Evolutionary conservation across 2,888 invertebrate genomes (phyloP), one percentile per base, ranked within the genome.

Genomic region (Oligia strigilis): DNA sequence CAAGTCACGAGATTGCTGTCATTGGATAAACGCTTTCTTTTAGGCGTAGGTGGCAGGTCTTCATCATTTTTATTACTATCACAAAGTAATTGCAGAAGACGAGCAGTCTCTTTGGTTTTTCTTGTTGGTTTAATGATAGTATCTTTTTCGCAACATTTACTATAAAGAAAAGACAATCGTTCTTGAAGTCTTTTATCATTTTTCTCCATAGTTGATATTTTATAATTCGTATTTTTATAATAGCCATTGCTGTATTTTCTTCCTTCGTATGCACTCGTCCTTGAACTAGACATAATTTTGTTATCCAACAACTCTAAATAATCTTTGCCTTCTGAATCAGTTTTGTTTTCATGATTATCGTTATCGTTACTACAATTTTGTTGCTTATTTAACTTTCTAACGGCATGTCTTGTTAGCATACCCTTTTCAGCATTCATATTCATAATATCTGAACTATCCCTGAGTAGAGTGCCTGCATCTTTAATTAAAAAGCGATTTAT

Each of bases 181-280:
- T 92, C 91, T 6, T 90, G 92, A 78, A 97, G 90, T 43, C 83
- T 89, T 55, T 62, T 73, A 83, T 97, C 97, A 88, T 96, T 93
- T 88, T 91, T 87, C 85, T 97, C 97, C 94, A 96, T 92, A 84
- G 94, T 88, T 46, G 81, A 79, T 77, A 97, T 95, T 92, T 94
- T 96, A 67, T 84, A 69, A 88, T 96, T 92, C 36, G 93, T 94
- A 65, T 83, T 86, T 60, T 83, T 79, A 87, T 97, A 97, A 90
- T 95, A 94, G 29, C 81, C 84, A 78, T 92, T 82, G 58, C 77
- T 87, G 86, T 90, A 94, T 86, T 95, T 95, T 90, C 96, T 93
- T 40, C 93, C 93, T 55, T 36, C 70, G 84, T 93, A 96, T 64
- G 86, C 86, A 66, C 75, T 88, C 40, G 91, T 88, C 90, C 96